Evolutionary conservation across 2,888 invertebrate genomes (phyloP), one percentile per base, ranked within the genome.

Genomic region (Cheilosia variabilis): DNA sequence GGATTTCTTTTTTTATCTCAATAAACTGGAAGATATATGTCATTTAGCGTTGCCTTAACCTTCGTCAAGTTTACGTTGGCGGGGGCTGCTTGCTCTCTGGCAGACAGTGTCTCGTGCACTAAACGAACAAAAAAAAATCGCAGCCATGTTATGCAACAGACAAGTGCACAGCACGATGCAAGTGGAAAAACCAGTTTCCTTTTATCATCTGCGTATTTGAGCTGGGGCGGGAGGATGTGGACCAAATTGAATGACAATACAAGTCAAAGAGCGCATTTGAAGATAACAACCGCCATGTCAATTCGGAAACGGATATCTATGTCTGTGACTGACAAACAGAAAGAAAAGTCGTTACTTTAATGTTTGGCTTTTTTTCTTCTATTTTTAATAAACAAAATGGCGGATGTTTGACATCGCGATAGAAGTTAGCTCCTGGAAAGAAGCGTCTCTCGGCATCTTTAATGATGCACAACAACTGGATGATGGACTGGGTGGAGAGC

Each of bases 401-500:
- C 66, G 55, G 27, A 43, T 10, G n/a, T 22, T 62, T 43, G n/a
- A 24, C 34, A 17, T 77, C 53, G 68, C 78, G 13, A 55, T 41
- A 22, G 6, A 34, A 55, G 58, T 17, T 24, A 68, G 45, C 43
- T 43, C 22, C 31, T 22, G 22, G 5, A 0, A 15, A 31, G 31
- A 31, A 41, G 22, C 13, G 24, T 22, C n/a, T 41, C 24, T 19
- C 34, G n/a, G 17, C 53, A 31, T 71, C 57, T 71, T 87, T 90
- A 91, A 88, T 91, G 91, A 88, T 92, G 92, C 66, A 90, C 91
- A 60, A 91, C 87, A 4, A 90, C 71, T 60, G 71, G 71, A 60
- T 71, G 82, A 50, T 50, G 88, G 34, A 88, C 87, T 45, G 80
- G 27, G 55, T 81, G 80, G 6, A 88, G 69, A 17, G 82, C 69